A percentile compares a stretch with the other conserved stretches of the same genome.
Conservation (phyloP, 2,888 invertebrate genomes). For the Philopedon plagiatum region DNA sequence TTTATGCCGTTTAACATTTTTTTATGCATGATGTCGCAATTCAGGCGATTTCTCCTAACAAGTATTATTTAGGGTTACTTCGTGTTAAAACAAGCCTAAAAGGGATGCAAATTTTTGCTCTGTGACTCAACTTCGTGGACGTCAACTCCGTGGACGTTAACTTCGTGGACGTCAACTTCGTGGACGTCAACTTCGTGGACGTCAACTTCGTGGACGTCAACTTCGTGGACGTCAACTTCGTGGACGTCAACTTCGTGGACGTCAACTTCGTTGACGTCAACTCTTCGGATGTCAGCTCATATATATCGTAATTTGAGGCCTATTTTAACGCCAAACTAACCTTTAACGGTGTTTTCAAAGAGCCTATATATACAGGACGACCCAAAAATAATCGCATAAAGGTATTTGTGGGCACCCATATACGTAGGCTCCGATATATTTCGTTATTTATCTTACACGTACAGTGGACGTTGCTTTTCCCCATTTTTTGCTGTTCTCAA, state of each 20-base stretch:
- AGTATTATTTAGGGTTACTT: background rate
- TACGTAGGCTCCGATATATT: background rate
- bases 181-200: background rate
- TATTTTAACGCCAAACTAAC: background rate
- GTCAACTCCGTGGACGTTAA: background rate
- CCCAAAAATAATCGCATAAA: background rate
- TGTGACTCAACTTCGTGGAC: background rate
- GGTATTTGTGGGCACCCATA: background rate
- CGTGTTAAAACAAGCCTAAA: background rate
- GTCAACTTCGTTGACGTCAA: background rate
- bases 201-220: background rate
- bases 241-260: background rate
- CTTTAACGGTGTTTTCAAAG: background rate
- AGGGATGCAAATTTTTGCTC: too few relatives aligned
- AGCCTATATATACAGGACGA: background rate
- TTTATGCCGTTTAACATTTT: slow-evolving; percentile 27
- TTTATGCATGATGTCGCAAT: slow-evolving; percentile 20
- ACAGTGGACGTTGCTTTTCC: slow-evolving; percentile 28
- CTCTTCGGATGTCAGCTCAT: too few relatives aligned
- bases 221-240: background rate
- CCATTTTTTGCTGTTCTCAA: slow-evolving; percentile 11
- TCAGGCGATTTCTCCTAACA: background rate
- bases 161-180: too few relatives aligned
- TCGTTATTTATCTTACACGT: slow-evolving; percentile 31
- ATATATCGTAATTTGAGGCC: too few relatives aligned